A percentile compares a stretch with the other conserved stretches of the same genome.
These are phyloP conservation scores for Dinomys branickii DNA, from an alignment of 2,113 vertebrate genomes.

Conservation along the genomic window DNA sequence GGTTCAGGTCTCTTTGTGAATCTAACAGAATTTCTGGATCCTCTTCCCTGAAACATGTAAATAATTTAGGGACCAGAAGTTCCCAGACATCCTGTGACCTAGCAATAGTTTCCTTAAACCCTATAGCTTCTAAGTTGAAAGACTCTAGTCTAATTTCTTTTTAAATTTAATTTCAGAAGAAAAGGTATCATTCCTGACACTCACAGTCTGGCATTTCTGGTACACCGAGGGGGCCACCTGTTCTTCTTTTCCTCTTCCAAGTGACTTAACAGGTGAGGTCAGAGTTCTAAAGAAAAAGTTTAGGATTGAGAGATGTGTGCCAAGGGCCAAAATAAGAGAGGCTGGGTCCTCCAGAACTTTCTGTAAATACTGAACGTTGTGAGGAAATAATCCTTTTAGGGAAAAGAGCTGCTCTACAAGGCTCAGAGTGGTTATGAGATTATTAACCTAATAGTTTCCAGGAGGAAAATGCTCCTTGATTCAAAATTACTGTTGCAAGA, in stretches of 20 bases:
- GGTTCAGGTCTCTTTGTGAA: neutral
- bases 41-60: neutral
- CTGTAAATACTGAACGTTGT: slow-evolving; percentile 32
- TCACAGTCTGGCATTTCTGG: neutral
- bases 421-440: neutral
- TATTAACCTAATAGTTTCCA: slow-evolving; percentile 1
- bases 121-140: neutral
- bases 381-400: neutral
- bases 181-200: neutral
- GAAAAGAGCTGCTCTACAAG: neutral
- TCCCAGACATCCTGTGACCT: neutral
- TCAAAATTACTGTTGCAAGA: neutral
- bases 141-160: neutral
- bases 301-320: neutral
- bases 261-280: neutral
- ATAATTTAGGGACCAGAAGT: neutral
- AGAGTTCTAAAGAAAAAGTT: neutral
- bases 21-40: neutral
- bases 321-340: neutral
- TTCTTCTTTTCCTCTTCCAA: neutral
- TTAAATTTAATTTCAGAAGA: neutral
- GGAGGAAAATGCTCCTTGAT: neutral
- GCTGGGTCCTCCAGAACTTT: neutral
- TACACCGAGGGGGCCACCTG: neutral
- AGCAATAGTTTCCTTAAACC: neutral